Percentiles rank a stretch among this genome's conserved stretches.
Evolutionary conservation across 2,797 vertebrate species (phyloP).

Genomic region (Parauchenoglanis punctatus): DNA sequence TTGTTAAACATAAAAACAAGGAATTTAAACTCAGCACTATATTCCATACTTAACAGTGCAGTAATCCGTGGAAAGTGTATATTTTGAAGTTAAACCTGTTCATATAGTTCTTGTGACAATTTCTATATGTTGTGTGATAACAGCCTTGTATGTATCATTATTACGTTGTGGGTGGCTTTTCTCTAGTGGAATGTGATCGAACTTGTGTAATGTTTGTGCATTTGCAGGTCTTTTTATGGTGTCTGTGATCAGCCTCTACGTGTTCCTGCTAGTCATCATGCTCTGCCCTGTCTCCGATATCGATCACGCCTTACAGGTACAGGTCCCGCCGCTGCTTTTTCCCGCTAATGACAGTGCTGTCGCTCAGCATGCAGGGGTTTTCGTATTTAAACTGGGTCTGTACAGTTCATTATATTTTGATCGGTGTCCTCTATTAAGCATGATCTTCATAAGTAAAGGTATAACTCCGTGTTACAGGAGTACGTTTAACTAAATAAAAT

Average conservation of each 20-base stretch:
- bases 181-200: background rate
- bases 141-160: background rate
- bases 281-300: slow-evolving; percentile 81
- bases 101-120: background rate
- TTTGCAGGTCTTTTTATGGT: slow-evolving; percentile 83
- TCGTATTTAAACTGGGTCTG: background rate
- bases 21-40: background rate
- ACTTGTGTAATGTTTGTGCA: background rate
- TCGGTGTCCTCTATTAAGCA: background rate
- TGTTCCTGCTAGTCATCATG: slow-evolving; percentile 89
- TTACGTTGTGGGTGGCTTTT: background rate
- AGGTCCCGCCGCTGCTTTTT: too few relatives aligned
- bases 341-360: background rate
- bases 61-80: background rate
- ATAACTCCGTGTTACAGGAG: background rate
- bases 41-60: background rate
- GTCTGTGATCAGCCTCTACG: slow-evolving; percentile 80
- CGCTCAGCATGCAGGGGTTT: background rate
- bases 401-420: background rate
- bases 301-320: slow-evolving; percentile 85
- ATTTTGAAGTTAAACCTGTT: background rate
- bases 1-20: background rate
- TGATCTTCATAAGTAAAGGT: background rate
- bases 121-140: background rate
- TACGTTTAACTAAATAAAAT: background rate